Percentiles rank a stretch among this genome's conserved stretches.
Conservation (phyloP, 2,113 vertebrate genomes). For the Struthidea cinerea region DNA sequence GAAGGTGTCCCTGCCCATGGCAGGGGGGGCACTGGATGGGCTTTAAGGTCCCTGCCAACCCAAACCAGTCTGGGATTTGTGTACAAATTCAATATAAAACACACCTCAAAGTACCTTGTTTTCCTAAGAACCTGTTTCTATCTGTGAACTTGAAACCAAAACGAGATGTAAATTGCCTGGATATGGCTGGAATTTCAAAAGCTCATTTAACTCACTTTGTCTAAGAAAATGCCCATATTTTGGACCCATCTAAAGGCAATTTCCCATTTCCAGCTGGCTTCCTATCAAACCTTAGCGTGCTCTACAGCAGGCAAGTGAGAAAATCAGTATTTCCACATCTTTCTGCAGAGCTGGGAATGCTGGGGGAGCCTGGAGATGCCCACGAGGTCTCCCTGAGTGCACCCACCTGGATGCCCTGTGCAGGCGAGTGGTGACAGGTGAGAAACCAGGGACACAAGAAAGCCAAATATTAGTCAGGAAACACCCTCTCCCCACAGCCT, state of each 20-base stretch:
- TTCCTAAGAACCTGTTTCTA: not conserved
- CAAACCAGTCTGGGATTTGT: not conserved
- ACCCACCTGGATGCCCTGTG: not conserved
- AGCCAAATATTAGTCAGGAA: accelerated
- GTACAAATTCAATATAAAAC: not conserved
- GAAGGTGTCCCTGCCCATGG: not conserved
- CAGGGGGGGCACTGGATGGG: accelerated
- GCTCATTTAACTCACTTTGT: not conserved
- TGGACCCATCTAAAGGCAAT: not conserved
- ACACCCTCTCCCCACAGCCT: not conserved
- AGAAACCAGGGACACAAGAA: not conserved
- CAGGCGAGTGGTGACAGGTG: not conserved
- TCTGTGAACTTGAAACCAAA: not conserved
- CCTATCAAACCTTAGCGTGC: not conserved
- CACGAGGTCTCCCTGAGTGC: not conserved
- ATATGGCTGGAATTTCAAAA: not conserved
- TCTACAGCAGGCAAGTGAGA: not conserved
- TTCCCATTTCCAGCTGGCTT: not conserved
- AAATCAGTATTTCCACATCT: not conserved
- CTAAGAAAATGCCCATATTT: not conserved
- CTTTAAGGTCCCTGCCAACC: not conserved
- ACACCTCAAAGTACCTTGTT: not conserved
- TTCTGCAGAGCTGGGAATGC: not conserved
- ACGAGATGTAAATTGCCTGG: not conserved
- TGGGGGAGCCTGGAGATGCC: not conserved